Base-by-base conservation (phyloP, 2,113 vertebrate genomes). In the Otus sunia region DNA sequence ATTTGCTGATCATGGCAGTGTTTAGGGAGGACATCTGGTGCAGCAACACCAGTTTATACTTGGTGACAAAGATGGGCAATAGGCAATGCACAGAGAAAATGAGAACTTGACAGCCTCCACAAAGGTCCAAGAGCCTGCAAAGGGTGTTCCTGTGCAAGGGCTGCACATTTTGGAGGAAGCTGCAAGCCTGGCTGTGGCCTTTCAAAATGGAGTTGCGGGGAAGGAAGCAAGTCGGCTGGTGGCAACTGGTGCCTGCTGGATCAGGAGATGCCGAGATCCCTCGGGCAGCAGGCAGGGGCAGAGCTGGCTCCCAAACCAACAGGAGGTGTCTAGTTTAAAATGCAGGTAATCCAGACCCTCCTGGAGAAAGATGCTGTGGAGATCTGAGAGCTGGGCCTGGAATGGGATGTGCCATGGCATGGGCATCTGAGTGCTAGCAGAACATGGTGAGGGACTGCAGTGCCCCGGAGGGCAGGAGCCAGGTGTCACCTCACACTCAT, bases 401-500 rank as follows among this genome's bases (percentile, higher is more conserved):
- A 30, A 3, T 18, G 25, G 83, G 43, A 49, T 7, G 18, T 26
- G n/a, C 11, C 25, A 1, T 15, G 18, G 1, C 6, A 10, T 7
- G 53, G 34, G 25, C 26, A 30, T 29, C 32, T 7, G 15, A n/a
- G 52, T 4, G 27, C 27, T 26, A 11, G 41, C 34, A 37, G 50
- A 30, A 17, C 18, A 2, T 10, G 5, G 22, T 9, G 52, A n/a
- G 52, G n/a, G 53, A 27, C 53, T 11, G 26, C 27, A 5, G 0
- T 37, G 41, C 16, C n/a, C 22, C 7, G 30, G 45, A 7, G 45
- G 11, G 30, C 21, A 7, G 56, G 55, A 60, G 66, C 36, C 17
- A 13, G 66, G 25, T n/a, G 17, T 62, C 9, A 0, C 19, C 47
- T 56, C 2, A 7, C 8, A 1, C 55, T 60, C 36, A 7, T 10